Conservation (phyloP, 1,140 invertebrate genomes). For the Diachasmimorpha longicaudata region DNA sequence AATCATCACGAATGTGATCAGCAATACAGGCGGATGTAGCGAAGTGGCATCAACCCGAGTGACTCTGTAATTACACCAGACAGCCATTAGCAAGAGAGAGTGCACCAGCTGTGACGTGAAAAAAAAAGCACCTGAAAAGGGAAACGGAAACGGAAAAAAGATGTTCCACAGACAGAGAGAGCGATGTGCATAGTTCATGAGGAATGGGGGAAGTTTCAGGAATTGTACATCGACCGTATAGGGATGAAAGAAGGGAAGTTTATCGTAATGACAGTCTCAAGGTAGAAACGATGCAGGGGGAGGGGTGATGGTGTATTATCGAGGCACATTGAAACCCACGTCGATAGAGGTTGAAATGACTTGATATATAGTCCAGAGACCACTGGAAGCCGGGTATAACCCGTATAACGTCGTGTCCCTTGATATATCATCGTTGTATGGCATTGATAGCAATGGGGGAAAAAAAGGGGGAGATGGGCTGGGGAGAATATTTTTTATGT, state of each 20-base stretch:
- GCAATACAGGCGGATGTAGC: neutral
- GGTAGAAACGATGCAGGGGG: neutral
- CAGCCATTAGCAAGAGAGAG: neutral
- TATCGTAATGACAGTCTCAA: slow-evolving; percentile 20
- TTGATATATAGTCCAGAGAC: neutral
- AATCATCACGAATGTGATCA: no score
- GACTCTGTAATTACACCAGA: neutral
- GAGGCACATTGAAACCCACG: neutral
- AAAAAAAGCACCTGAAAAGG: neutral
- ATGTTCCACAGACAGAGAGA: neutral
- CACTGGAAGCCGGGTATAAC: neutral
- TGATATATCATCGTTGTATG: neutral
- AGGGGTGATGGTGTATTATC: neutral
- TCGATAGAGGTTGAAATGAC: neutral
- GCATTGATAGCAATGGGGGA: neutral
- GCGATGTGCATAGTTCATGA: neutral
- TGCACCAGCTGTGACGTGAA: neutral
- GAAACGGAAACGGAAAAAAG: neutral
- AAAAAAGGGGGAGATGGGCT: neutral
- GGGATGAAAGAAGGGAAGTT: slow-evolving; percentile 11
- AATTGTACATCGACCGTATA: neutral
- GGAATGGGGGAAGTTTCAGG: neutral
- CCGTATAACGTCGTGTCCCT: neutral
- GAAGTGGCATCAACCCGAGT: neutral
- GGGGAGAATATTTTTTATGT: no score